Base-by-base conservation (phyloP, 2,888 invertebrate genomes). In the Eilema griseolum region DNA sequence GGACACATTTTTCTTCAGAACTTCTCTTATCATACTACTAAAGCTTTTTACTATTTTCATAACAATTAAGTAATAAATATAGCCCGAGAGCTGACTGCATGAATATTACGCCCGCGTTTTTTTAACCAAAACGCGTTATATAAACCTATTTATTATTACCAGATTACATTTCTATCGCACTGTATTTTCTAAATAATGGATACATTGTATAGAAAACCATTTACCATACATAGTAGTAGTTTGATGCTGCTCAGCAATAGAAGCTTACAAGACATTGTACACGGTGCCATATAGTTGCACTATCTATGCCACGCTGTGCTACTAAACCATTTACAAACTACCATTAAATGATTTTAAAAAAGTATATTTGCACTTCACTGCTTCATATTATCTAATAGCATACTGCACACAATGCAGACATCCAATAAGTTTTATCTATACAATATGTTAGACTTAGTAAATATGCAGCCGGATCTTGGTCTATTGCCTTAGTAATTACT, bases 1-100 rank as follows among this genome's bases (percentile, higher is more conserved):
- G 20, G n/a, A n/a, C 37, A 37, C 37, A 41, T 37, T 37, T 57
- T 68, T 26, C 41, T 67, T 63, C n/a, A 41, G n/a, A 28, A 28
- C 20, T 46, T 12, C 41, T 28, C 12, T 46, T 31, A 52, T 56
- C 33, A 33, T 37, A 3, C 33, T 31, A 31, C 41, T 16, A 20
- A 24, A 28, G 16, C 31, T 46, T 64, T 4, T 61, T n/a, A 11
- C 5, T 33, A 14, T 28, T 41, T 26, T 57, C 52, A 52, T n/a
- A 52, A 5, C 46, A 46, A 3, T 46, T 5, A 7, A n/a, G n/a
- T n/a, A n/a, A n/a, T 20, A 20, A 1, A 5, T 46, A 20, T 20
- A 20, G 46, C 7, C 52, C 10, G 20, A n/a, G 52, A 52, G 52
- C 46, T 20, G 20, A 46, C 20, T 0, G 20, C 46, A 20, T 52